Percentiles rank a stretch among this genome's conserved stretches.
phyloP scores from a whole-genome alignment of 2,797 vertebrate genomes.

The Trachurus trachurus region DNA sequence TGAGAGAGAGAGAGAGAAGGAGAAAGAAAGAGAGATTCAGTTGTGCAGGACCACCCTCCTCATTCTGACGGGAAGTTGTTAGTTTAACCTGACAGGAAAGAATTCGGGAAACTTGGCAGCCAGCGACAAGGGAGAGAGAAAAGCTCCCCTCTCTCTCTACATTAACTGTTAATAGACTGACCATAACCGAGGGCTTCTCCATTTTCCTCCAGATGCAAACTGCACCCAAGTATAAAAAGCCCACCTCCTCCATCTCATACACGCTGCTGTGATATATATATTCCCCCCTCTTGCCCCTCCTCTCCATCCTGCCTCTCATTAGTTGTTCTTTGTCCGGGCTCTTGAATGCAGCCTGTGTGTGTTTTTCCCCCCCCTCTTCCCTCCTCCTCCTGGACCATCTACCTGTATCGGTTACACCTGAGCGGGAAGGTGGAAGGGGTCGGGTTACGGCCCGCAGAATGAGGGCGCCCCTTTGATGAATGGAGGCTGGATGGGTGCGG shows the following conservation, averaged over 20 bases:
- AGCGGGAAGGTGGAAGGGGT: slow-evolving; percentile 73
- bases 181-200: slow-evolving; percentile 59
- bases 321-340: slow-evolving; percentile 78
- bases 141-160: slow-evolving; percentile 64
- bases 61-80: slow-evolving; percentile 92
- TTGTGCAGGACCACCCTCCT: slow-evolving; percentile 86
- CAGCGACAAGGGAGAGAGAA: slow-evolving; percentile 75
- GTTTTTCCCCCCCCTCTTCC: slow-evolving; percentile 24
- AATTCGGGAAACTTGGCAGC: slow-evolving; percentile 90
- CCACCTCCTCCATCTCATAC: slow-evolving; percentile 21
- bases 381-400: slow-evolving; percentile 62
- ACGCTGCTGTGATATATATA: slow-evolving; percentile 52
- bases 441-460: slow-evolving; percentile 79
- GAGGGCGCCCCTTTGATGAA: slow-evolving; percentile 83
- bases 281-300: not conserved
- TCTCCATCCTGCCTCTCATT: slow-evolving; percentile 57
- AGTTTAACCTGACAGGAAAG: slow-evolving; percentile 95
- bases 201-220: slow-evolving; percentile 38
- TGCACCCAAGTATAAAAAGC: slow-evolving; percentile 30
- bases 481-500: slow-evolving; percentile 51
- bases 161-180: slow-evolving; percentile 86
- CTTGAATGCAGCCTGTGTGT: slow-evolving; percentile 83
- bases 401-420: slow-evolving; percentile 90
- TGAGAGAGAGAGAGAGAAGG: slow-evolving; percentile 9
- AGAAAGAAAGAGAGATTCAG: slow-evolving; percentile 67